These are phyloP conservation scores for Coelopa pilipes DNA, from an alignment of 2,888 invertebrate genomes.

Conservation along the genomic window DNA sequence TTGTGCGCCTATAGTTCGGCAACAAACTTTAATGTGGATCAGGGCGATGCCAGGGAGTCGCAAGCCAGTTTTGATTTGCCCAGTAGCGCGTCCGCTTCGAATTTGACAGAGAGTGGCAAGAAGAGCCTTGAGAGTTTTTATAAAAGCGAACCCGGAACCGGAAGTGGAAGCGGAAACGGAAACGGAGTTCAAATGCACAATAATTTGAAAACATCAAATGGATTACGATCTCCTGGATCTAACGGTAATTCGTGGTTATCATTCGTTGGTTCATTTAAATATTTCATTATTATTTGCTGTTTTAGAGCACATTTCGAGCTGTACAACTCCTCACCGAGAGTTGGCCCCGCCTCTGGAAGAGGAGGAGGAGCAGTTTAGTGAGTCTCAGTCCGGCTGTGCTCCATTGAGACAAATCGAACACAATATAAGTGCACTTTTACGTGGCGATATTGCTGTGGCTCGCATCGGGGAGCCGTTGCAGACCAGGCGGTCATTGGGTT, in stretches of 20 bases:
- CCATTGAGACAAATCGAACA: constrained; percentile 78
- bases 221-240: constrained; percentile 24
- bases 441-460: constrained; percentile 62
- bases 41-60: neutral
- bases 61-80: neutral
- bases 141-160: no score
- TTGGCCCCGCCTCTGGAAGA: constrained; percentile 76
- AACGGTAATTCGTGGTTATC: constrained; percentile 1
- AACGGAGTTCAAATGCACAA: neutral
- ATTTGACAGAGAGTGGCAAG: constrained; percentile 6
- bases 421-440: constrained; percentile 77
- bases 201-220: constrained; percentile 15
- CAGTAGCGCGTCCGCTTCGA: neutral
- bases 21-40: no score
- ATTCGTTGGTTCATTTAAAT: no score
- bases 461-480: constrained; percentile 58
- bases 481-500: constrained; percentile 64
- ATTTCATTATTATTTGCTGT: no score
- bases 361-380: constrained; percentile 75
- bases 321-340: constrained; percentile 72
- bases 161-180: no score
- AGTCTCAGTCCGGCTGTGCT: constrained; percentile 69
- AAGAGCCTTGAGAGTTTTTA: constrained; percentile 9
- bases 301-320: constrained; percentile 58
- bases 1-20: neutral